Evolutionary conservation across 2,888 invertebrate genomes (phyloP), one percentile per base, ranked within the genome.

Genomic region (Syritta pipiens): DNA sequence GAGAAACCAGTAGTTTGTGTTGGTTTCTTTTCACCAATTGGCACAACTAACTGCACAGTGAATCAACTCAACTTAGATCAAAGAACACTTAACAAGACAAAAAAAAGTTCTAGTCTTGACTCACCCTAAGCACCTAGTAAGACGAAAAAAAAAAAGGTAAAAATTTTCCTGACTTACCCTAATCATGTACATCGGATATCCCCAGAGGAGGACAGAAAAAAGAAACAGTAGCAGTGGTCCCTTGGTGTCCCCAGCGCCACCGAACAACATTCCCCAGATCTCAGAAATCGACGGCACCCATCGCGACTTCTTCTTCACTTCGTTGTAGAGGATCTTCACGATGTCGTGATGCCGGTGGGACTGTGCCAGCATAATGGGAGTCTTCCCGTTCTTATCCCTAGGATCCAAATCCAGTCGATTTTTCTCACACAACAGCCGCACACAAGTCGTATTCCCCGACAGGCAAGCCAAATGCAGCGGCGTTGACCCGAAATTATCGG

Each of bases 101-200:
- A 10, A 37, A 46, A 24, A 12, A 19, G n/a, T n/a, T n/a, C n/a
- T n/a, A n/a, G n/a, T n/a, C n/a, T n/a, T n/a, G n/a, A n/a, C n/a
- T n/a, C n/a, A n/a, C n/a, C n/a, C n/a, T n/a, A n/a, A n/a, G n/a
- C n/a, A n/a, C n/a, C n/a, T n/a, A 14, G 24, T 24, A 26, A 12
- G 20, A 37, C 30, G n/a, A 17, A 17, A 6, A 53, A 30, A 3
- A 10, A 14, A 22, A 42, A 26, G 22, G 20, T 5, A 14, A 9
- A 46, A 17, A 10, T 17, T 19, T 14, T n/a, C n/a, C n/a, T n/a
- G n/a, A 53, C 90, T 90, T 89, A 94, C 94, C 89, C 95, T 92
- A 77, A 97, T 92, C 84, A 97, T 91, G 86, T 97, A 97, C 95
- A 97, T 96, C 0, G 97, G 97, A 88, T 97, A 97, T 5, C 95